Base-by-base conservation (phyloP, 64 coral and sea anemone species). In the Pachyseris speciosa region DNA sequence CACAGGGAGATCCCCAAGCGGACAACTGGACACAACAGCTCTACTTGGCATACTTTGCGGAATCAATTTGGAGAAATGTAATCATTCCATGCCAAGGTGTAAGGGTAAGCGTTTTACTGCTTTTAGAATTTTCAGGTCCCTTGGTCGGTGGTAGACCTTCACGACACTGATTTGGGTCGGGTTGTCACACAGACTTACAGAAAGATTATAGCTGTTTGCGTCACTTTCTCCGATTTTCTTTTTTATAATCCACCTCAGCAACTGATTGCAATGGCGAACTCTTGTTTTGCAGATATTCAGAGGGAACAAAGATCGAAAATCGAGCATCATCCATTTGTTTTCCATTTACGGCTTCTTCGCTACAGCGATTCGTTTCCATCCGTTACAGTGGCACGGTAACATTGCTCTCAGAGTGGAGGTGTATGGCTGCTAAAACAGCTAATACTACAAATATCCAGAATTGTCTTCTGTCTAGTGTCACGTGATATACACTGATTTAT, bases 11-110 rank as follows among this genome's bases (percentile, higher is more conserved):
- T 41, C 88, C 88, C 13, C 59, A 69, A 8, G 34, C 40, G 37
- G 76, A 70, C 25, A 80, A 48, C 74, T 90, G 88, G 88, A 90
- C 88, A 19, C 50, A 72, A 26, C 0, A 39, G 11, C 83, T 69
- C 34, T 70, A 24, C 4, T n/a, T 91, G 19, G 60, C 37, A 10
- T 78, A 52, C 40, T 47, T 25, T 30, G 34, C 75, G 30, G 41
- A 57, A 0, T 41, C 40, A 66, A 57, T 39, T 13, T 83, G 79
- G 55, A 40, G 11, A 30, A 83, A 64, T 65, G 33, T 61, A n/a
- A 39, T 40, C 16, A 0, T 7, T 0, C 34, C 9, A 44, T 24
- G 17, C 5, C 3, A 12, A 20, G 19, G 7, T 40, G 20, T 61
- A 41, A 27, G 1, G 57, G 53, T 83, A 41, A 5, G 53, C 37